Conservation (phyloP, 2,113 vertebrate species). For the Paraplagusia blochii region DNA sequence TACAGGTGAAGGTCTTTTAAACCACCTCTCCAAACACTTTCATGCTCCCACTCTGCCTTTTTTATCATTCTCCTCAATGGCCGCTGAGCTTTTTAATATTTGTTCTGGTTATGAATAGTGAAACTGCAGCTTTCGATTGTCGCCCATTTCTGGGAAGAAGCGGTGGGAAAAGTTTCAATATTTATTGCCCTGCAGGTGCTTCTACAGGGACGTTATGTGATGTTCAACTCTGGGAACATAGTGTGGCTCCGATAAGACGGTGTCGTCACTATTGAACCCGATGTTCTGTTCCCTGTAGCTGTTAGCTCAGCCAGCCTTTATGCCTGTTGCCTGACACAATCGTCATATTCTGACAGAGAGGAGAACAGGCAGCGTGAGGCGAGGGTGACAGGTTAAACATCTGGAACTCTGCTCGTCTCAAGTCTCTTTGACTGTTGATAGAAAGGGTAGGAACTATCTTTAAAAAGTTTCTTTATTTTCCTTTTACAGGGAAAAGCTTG, state of each 20-base stretch:
- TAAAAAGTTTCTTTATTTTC: too few species aligned
- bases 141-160: slow-evolving; percentile 31
- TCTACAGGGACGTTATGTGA: slow-evolving; percentile 39
- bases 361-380: slow-evolving; percentile 8
- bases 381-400: slow-evolving; percentile 42
- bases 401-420: slow-evolving; percentile 42
- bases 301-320: slow-evolving; percentile 17
- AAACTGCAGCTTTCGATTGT: slow-evolving; percentile 33
- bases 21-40: neutral
- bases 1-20: too few species aligned
- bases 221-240: slow-evolving; percentile 40
- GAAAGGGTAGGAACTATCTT: too few species aligned
- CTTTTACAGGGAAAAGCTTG: too few species aligned
- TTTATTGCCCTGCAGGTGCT: slow-evolving; percentile 32
- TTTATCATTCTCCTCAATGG: slow-evolving; percentile 27
- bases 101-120: slow-evolving; percentile 46
- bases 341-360: neutral
- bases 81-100: slow-evolving; percentile 55
- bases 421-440: slow-evolving; percentile 51
- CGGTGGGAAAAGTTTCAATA: slow-evolving; percentile 23
- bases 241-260: slow-evolving; percentile 54
- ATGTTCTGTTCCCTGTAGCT: slow-evolving; percentile 42
- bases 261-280: slow-evolving; percentile 40
- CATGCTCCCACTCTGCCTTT: slow-evolving; percentile 17
- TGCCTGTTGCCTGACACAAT: neutral